Conservation (phyloP, 64 coral and sea anemone genomes). For the Montipora cactus region DNA sequence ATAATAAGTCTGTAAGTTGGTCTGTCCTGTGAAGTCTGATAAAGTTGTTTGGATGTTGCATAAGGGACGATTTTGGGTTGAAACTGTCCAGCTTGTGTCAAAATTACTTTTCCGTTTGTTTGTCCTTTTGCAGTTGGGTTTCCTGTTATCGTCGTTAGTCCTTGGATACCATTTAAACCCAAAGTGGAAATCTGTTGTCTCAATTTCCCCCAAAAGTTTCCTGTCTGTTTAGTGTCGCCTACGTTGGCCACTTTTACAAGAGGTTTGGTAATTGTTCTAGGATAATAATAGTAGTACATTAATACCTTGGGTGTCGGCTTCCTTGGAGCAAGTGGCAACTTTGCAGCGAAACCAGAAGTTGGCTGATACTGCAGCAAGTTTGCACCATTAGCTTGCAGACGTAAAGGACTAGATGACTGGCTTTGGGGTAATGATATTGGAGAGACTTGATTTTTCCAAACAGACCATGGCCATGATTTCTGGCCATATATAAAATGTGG, state of each 20-base stretch:
- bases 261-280: slow-evolving; percentile 20
- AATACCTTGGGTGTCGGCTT: slow-evolving; percentile 23
- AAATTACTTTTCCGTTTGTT: neutral
- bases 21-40: neutral
- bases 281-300: slow-evolving; percentile 52
- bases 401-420: neutral
- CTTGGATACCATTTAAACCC: neutral
- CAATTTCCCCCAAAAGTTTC: neutral
- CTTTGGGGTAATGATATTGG: neutral
- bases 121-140: slow-evolving; percentile 14
- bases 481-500: slow-evolving; percentile 26
- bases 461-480: slow-evolving; percentile 20
- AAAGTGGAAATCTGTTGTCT: neutral
- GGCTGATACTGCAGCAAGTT: neutral
- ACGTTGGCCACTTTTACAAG: neutral
- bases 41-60: slow-evolving; percentile 5
- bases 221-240: neutral
- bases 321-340: neutral
- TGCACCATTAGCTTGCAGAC: neutral
- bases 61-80: neutral
- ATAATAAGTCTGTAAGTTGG: neutral
- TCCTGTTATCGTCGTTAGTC: neutral
- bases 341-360: neutral
- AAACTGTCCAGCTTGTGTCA: neutral
- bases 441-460: slow-evolving; percentile 2